Base-by-base conservation (phyloP, 2,113 vertebrate genomes). In the Meles meles region DNA sequence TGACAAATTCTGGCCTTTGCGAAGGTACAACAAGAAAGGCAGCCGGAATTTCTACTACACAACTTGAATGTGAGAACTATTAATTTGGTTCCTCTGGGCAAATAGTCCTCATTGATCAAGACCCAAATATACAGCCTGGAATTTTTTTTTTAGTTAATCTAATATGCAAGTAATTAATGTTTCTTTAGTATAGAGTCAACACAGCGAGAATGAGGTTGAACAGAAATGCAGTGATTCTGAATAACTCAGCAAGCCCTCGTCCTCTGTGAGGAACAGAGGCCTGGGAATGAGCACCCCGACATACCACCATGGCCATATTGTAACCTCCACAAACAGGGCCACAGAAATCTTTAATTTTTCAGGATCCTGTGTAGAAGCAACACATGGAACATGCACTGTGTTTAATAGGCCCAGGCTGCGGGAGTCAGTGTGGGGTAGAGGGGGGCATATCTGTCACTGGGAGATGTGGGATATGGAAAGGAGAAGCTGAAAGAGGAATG, bases 121-220 rank as follows among this genome's bases (percentile, higher is more conserved):
- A 90, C 27, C 87, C 85, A 93, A 96, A 88, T 90, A 94, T 14
- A 97, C 44, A 94, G 93, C 76, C 96, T 88, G 76, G 42, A n/a
- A 8, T 21, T 88, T 84, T 81, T 47, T 21, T 90, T 93, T 74
- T 52, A 94, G 85, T 94, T 49, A 81, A 95, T 94, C 52, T 82
- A 93, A 44, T 85, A 94, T 91, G 88, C 57, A 91, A 91, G 71
- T 84, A 49, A 94, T 96, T 97, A 95, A 88, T 42, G 77, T 93
- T 88, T 81, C 93, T 93, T 88, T 85, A 84, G 88, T 63, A 52
- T 76, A 44, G 31, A 93, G 93, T 93, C 96, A 88, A 96, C 85
- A 72, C 81, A 79, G 85, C 85, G 25, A 27, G 17, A 63, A 59
- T 88, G 89, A 81, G 55, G 42, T 44, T 49, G 39, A 71, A 90